phyloP scores from a whole-genome alignment of 2,113 vertebrate genomes.

The Perccottus glenii region DNA sequence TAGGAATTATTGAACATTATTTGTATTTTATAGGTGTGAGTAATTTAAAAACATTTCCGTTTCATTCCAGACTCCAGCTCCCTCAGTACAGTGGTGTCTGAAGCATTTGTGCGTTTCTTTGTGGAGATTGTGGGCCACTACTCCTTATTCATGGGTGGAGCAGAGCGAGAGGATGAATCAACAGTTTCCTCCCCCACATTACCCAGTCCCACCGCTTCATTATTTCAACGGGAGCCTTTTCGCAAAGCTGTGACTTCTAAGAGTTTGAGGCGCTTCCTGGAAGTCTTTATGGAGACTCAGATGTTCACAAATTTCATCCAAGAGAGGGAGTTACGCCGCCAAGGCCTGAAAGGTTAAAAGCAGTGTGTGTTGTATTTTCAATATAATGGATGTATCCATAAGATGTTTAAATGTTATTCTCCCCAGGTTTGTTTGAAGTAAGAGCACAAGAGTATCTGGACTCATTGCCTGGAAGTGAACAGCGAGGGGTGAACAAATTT shows the following conservation, averaged over 20 bases:
- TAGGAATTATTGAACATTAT: neutral
- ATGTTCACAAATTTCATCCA: conserved; percentile 93
- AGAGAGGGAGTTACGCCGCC: conserved; percentile 89
- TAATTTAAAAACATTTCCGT: neutral
- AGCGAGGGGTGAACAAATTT: conserved; percentile 94
- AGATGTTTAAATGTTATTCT: neutral
- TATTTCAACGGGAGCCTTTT: conserved; percentile 87
- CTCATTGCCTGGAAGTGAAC: conserved; percentile 88
- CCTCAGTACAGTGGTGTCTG: conserved; percentile 89
- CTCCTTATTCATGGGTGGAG: conserved; percentile 85
- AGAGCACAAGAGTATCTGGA: conserved; percentile 95
- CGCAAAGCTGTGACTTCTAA: conserved; percentile 93
- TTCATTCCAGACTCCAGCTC: conserved; percentile 73
- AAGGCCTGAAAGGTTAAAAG: conserved; percentile 85
- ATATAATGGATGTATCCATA: neutral
- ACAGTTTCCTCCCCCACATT: conserved; percentile 64
- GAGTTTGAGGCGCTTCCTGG: conserved; percentile 90
- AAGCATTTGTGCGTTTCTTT: conserved; percentile 97
- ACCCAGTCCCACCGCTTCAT: conserved; percentile 49
- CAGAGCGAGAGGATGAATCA: conserved; percentile 86
- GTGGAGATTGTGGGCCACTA: conserved; percentile 88
- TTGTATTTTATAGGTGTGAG: neutral
- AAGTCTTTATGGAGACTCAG: conserved; percentile 97
- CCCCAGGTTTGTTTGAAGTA: conserved; percentile 92
- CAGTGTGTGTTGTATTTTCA: neutral